Evolutionary conservation across 92 coral and sea anemone genomes (phyloP).

Genomic region (Plumapathes pennacea): DNA sequence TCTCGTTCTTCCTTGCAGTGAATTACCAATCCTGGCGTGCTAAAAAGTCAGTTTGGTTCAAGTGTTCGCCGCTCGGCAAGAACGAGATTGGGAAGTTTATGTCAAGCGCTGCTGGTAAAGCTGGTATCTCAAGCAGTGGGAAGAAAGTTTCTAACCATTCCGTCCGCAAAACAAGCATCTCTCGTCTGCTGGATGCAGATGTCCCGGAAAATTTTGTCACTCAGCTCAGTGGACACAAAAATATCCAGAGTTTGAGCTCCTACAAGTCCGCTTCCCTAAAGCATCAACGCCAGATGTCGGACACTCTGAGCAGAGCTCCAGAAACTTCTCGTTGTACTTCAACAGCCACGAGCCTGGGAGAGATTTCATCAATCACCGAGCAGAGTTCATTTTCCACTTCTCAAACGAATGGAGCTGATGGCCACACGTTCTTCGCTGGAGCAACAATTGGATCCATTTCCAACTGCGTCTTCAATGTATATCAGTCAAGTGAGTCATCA

Average conservation of each 20-base stretch:
- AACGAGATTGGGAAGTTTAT: constrained; percentile 35
- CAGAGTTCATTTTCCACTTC: too few species aligned
- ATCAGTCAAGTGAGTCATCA: too few species aligned
- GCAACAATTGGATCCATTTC: too few species aligned
- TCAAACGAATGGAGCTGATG: too few species aligned
- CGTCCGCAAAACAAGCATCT: constrained; percentile 12
- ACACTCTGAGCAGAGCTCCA: constrained; percentile 15
- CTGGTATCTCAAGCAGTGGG: background rate
- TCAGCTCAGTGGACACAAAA: constrained; percentile 35
- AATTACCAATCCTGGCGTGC: too few species aligned
- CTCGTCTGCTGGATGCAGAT: constrained; percentile 13
- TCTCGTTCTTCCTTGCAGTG: too few species aligned
- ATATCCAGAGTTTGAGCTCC: constrained; percentile 13
- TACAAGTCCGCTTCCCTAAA: constrained; percentile 15
- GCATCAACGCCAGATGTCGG: constrained; percentile 28
- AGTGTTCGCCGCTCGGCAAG: constrained; percentile 22
- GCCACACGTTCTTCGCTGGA: too few species aligned
- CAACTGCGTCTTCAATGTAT: too few species aligned
- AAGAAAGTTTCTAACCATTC: constrained; percentile 32
- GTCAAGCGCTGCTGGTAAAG: too few species aligned
- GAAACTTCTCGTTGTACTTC: too few species aligned
- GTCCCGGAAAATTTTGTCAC: constrained; percentile 29
- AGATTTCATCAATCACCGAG: too few species aligned
- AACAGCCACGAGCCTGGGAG: too few species aligned
- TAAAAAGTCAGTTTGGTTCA: constrained; percentile 17